Percentiles rank a stretch among this genome's conserved stretches.
These are phyloP conservation scores for Phortica magna DNA, from an alignment of 2,888 invertebrate species.

Conservation along the genomic window DNA sequence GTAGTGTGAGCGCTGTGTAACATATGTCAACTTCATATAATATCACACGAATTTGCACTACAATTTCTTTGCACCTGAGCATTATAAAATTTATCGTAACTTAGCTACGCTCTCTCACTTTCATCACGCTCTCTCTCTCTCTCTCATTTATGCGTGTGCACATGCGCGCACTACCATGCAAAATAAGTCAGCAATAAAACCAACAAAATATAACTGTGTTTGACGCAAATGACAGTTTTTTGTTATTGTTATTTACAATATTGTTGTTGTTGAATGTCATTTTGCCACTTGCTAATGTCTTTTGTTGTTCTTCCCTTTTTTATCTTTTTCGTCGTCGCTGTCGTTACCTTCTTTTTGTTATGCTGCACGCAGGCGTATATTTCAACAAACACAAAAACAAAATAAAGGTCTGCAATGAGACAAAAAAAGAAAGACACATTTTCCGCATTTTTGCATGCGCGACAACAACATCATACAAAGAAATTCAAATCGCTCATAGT, in stretches of 20 bases:
- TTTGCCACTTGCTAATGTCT: slow-evolving; percentile 46
- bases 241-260: not conserved
- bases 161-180: not conserved
- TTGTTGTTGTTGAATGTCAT: slow-evolving; percentile 32
- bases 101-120: no score
- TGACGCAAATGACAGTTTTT: slow-evolving; percentile 2
- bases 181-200: not conserved
- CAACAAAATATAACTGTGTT: not conserved
- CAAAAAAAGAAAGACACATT: slow-evolving; percentile 47
- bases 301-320: no score
- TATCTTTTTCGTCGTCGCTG: no score
- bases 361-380: slow-evolving; percentile 32
- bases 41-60: no score
- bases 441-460: slow-evolving; percentile 66
- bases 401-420: not conserved
- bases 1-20: no score
- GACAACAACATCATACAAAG: slow-evolving; percentile 39
- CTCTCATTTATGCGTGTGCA: not conserved
- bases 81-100: no score
- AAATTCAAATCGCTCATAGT: slow-evolving; percentile 33
- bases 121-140: no score
- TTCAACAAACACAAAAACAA: slow-evolving; percentile 55
- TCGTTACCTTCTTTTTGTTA: slow-evolving; percentile 31
- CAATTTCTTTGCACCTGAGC: no score
- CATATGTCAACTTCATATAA: no score